phyloP scores from a whole-genome alignment of 2,888 invertebrate genomes.

The Diaperis boleti region DNA sequence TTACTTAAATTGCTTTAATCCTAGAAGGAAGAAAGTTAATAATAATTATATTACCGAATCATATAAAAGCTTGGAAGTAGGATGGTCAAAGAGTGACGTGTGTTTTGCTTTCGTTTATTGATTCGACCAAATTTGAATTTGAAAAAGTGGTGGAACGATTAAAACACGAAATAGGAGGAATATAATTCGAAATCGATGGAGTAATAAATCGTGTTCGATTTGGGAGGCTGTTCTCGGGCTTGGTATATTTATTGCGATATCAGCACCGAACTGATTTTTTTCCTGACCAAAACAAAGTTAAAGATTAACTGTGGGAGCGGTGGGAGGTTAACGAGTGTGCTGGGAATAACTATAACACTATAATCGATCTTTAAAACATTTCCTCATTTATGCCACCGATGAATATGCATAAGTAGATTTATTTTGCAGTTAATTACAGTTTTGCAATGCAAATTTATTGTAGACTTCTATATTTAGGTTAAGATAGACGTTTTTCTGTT shows the following conservation, averaged over 20 bases:
- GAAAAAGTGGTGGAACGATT: slow-evolving; percentile 47
- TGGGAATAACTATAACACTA: slow-evolving; percentile 38
- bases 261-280: slow-evolving; percentile 30
- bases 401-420: slow-evolving; percentile 62
- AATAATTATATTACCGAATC: too few species aligned
- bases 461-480: slow-evolving; percentile 62
- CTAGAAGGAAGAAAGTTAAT: too few species aligned
- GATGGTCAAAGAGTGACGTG: slow-evolving; percentile 19
- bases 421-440: slow-evolving; percentile 63
- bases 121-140: slow-evolving; percentile 47
- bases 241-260: slow-evolving; percentile 37
- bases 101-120: slow-evolving; percentile 42
- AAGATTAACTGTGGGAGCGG: slow-evolving; percentile 29
- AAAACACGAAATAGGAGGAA: slow-evolving; percentile 58
- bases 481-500: slow-evolving; percentile 54
- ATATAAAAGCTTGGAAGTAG: slow-evolving; percentile 23
- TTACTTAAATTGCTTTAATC: too few species aligned
- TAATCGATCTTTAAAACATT: slow-evolving; percentile 53
- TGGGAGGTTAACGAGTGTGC: slow-evolving; percentile 23
- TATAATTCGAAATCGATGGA: slow-evolving; percentile 59
- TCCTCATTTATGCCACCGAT: slow-evolving; percentile 56
- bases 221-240: slow-evolving; percentile 32
- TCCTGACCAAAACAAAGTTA: slow-evolving; percentile 30
- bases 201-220: slow-evolving; percentile 57
- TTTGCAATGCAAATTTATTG: slow-evolving; percentile 63